These are phyloP conservation scores for Acleris literana DNA, from an alignment of 2,888 invertebrate genomes.

Conservation along the genomic window DNA sequence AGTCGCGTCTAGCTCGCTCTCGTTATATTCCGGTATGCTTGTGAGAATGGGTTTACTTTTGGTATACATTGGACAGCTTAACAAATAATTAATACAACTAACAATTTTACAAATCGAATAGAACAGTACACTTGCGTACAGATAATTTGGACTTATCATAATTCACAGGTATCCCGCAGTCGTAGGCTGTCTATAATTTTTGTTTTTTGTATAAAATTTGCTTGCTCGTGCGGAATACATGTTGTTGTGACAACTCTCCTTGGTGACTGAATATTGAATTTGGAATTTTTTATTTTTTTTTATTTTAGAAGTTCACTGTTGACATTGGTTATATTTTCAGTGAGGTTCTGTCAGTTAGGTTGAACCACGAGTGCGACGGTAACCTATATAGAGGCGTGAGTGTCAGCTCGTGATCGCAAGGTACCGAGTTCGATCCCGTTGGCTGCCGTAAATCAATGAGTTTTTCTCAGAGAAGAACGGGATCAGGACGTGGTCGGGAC, in stretches of 20 bases:
- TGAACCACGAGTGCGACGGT: no score
- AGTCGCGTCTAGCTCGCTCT: constrained; percentile 53
- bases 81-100: constrained; percentile 42
- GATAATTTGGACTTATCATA: constrained; percentile 71
- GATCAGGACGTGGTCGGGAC: no score
- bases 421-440: no score
- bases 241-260: constrained; percentile 61
- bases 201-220: constrained; percentile 43
- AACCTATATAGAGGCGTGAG: no score
- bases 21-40: constrained; percentile 66
- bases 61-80: constrained; percentile 51
- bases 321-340: not conserved
- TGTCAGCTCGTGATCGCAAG: no score
- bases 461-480: no score
- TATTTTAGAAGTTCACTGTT: constrained; percentile 4
- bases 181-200: constrained; percentile 43
- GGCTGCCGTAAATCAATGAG: no score
- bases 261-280: constrained; percentile 11
- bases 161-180: constrained; percentile 49
- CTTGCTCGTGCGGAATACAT: constrained; percentile 50
- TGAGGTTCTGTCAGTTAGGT: not conserved
- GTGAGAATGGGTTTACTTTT: constrained; percentile 52
- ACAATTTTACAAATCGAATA: constrained; percentile 63
- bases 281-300: constrained; percentile 27
- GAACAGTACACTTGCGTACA: constrained; percentile 59